Evolutionary conservation across 2,888 invertebrate genomes (phyloP), one percentile per base, ranked within the genome.

Genomic region (Drosophila kanekoi): DNA sequence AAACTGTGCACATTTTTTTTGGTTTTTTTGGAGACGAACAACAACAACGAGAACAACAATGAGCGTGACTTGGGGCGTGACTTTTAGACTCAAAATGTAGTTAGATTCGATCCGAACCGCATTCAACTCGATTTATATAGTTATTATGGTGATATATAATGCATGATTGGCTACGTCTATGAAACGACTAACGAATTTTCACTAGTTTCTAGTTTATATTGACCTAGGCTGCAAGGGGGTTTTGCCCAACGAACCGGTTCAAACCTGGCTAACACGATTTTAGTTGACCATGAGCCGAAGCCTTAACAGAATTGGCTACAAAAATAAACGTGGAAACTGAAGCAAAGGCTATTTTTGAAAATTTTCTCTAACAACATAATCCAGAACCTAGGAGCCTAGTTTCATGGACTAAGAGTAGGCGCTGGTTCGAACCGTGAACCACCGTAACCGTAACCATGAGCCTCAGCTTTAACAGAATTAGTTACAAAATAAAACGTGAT

Each of bases 171-270:
- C 83, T 86, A 83, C 72, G 63, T 74, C 75, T 84, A 83, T 86
- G 77, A 83, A 84, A 88, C 89, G 86, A 80, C 83, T 88, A 88
- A 86, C 89, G 83, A 79, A 70, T 74, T 68, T 68, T 74, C 60
- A 74, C 83, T 88, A 83, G 67, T 71, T 70, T 77, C 71, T 54
- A 44, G 35, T 44, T 14, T 28, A 14, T 54, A 44, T 40, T n/a
- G 40, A 14, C 16, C 40, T 52, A 6, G 40, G 40, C 52, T 52
- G 52, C 52, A 40, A 40, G 40, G 28, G 52, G 28, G 1, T 2
- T 8, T 23, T 8, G 0, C 5, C 28, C 28, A 28, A 2, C 13
- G 28, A 28, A 40, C 2, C 28, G 8, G 4, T 8, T 28, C 28
- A 8, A 28, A 28, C 8, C 8, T 23, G 23, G 1, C 0, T 23